Evolutionary conservation across 2,113 vertebrate genomes (phyloP).

Genomic region (Mellivora capensis): DNA sequence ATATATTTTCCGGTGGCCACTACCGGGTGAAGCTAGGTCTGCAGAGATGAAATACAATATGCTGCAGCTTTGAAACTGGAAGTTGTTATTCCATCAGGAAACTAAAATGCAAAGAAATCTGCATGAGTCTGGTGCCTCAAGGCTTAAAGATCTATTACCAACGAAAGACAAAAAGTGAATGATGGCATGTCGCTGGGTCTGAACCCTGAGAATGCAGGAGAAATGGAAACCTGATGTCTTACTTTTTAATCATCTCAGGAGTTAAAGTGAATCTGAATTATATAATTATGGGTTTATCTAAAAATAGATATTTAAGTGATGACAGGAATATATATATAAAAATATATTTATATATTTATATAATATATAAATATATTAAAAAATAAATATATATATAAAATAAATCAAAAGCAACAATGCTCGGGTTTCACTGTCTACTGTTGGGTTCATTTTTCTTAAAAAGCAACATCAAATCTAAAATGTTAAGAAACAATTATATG

Average conservation of each 20-base stretch:
- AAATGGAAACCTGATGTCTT: constrained; percentile 69
- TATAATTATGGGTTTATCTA: constrained; percentile 34
- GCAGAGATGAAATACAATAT: constrained; percentile 80
- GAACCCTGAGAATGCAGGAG: constrained; percentile 63
- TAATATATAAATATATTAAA: too few species aligned
- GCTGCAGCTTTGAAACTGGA: constrained; percentile 74
- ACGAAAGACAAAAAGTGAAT: constrained; percentile 80
- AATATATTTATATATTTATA: too few species aligned
- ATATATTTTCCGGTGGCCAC: constrained; percentile 84
- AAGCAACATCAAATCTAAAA: constrained; percentile 23
- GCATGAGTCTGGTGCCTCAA: constrained; percentile 79
- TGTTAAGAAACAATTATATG: not conserved
- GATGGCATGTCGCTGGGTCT: constrained; percentile 69
- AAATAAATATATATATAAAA: constrained; percentile 28
- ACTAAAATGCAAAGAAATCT: constrained; percentile 80
- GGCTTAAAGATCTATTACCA: constrained; percentile 81
- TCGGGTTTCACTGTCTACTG: not conserved
- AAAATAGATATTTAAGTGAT: constrained; percentile 33
- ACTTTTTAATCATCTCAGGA: constrained; percentile 55
- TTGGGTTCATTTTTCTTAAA: constrained; percentile 42
- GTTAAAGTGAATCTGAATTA: constrained; percentile 37
- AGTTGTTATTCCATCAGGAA: constrained; percentile 78
- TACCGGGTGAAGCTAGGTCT: constrained; percentile 74
- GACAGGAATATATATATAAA: constrained; percentile 7
- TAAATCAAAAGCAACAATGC: constrained; percentile 54